A percentile compares a stretch with the other conserved stretches of the same genome.
Evolutionary conservation across 2,113 vertebrate species (phyloP).

Genomic region (Ctenomys sociabilis): DNA sequence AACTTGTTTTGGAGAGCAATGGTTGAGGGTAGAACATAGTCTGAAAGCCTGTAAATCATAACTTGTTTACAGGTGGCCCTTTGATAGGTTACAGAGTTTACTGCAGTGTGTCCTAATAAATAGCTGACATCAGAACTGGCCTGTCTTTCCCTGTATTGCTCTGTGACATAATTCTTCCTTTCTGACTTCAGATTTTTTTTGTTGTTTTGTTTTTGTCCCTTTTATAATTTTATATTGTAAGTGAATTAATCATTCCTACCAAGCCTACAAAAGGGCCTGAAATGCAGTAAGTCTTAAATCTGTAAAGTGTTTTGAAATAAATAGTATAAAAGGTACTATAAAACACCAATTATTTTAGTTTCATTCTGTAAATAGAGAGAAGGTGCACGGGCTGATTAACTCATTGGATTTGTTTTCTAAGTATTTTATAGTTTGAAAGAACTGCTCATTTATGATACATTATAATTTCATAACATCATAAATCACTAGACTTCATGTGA

Average conservation of each 20-base stretch:
- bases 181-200: neutral
- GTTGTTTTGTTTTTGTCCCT: neutral
- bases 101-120: conserved; percentile 36
- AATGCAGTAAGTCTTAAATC: conserved; percentile 43
- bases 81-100: conserved; percentile 48
- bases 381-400: neutral
- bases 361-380: neutral
- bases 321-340: neutral
- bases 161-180: conserved; percentile 20
- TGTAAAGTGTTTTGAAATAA: conserved; percentile 53
- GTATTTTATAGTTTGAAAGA: conserved; percentile 49
- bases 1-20: conserved; percentile 13
- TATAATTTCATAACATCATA: conserved; percentile 67
- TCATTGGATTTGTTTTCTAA: conserved; percentile 63
- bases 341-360: conserved; percentile 51
- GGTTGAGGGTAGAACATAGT: neutral
- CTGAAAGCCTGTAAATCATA: conserved; percentile 13
- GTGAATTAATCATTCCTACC: conserved; percentile 34
- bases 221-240: conserved; percentile 9
- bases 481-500: conserved; percentile 60
- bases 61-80: neutral
- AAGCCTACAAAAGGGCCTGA: neutral
- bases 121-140: neutral
- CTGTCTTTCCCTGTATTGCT: conserved; percentile 6
- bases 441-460: conserved; percentile 50